A percentile compares a stretch with the other conserved stretches of the same genome.
These are phyloP conservation scores for Ecliptopera silaceata DNA, from an alignment of 2,888 invertebrate genomes.

Conservation along the genomic window DNA sequence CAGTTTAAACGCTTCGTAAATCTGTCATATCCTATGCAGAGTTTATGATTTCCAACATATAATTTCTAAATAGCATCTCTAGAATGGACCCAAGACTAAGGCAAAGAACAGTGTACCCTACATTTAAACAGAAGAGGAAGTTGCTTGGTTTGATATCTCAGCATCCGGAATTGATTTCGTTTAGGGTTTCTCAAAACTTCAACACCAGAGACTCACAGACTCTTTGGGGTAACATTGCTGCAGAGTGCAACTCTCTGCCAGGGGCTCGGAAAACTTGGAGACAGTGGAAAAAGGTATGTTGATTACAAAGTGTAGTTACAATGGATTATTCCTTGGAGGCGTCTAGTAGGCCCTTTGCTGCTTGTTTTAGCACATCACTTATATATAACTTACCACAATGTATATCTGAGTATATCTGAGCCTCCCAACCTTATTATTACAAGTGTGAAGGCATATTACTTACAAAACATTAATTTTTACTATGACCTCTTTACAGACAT, in stretches of 20 bases:
- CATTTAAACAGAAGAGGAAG: conserved; percentile 67
- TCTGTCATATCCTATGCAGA: too few species aligned
- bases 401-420: too few species aligned
- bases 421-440: too few species aligned
- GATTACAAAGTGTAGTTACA: too few species aligned
- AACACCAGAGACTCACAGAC: conserved; percentile 62
- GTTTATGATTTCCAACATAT: too few species aligned
- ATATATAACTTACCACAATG: too few species aligned
- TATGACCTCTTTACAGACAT: conserved; percentile 76
- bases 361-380: too few species aligned
- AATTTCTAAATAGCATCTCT: not conserved
- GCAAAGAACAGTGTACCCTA: conserved; percentile 59
- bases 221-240: conserved; percentile 68
- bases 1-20: too few species aligned
- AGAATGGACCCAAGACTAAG: conserved; percentile 51
- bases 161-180: conserved; percentile 64
- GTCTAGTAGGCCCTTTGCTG: too few species aligned
- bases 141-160: conserved; percentile 65
- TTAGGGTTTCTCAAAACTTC: conserved; percentile 63
- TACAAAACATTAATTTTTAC: too few species aligned
- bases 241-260: conserved; percentile 66
- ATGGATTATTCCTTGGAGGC: too few species aligned
- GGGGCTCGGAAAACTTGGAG: conserved; percentile 74
- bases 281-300: conserved; percentile 70
- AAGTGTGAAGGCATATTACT: too few species aligned